Evolutionary conservation across 2,888 invertebrate genomes (phyloP).

Genomic region (Peribatodes rhomboidaria): DNA sequence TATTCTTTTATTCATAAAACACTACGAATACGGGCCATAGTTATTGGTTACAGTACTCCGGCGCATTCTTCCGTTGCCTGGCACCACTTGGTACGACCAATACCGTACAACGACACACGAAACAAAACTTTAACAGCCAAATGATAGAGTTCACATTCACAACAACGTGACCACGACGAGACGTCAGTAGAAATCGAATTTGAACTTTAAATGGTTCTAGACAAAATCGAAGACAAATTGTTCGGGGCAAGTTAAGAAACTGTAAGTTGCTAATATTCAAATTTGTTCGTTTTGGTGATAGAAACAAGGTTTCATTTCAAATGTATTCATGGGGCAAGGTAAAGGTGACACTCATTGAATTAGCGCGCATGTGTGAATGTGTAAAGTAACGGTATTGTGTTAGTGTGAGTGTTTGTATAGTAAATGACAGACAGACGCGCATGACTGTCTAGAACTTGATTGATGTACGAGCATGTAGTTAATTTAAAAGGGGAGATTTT

Average conservation of each 20-base stretch:
- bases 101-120: conserved; percentile 41
- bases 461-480: conserved; percentile 43
- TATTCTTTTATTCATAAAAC: conserved; percentile 26
- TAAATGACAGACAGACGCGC: conserved; percentile 49
- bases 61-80: conserved; percentile 74
- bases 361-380: conserved; percentile 53
- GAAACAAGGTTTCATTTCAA: conserved; percentile 46
- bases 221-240: conserved; percentile 57
- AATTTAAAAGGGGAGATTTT: conserved; percentile 9
- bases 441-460: conserved; percentile 53
- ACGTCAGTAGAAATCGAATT: conserved; percentile 51
- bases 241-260: conserved; percentile 37
- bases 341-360: conserved; percentile 55
- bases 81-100: conserved; percentile 73
- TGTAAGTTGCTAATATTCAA: conserved; percentile 35
- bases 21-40: conserved; percentile 33
- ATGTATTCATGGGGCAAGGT: conserved; percentile 38
- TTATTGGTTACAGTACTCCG: conserved; percentile 62
- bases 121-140: conserved; percentile 50
- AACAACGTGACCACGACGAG: conserved; percentile 12
- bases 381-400: conserved; percentile 56
- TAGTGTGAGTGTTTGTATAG: conserved; percentile 52
- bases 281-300: conserved; percentile 1
- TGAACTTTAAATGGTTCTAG: conserved; percentile 58
- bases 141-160: conserved; percentile 50